A percentile compares a stretch with the other conserved stretches of the same genome.
phyloP scores from a whole-genome alignment of 2,888 invertebrate species.

The Hypercompe scribonia region DNA sequence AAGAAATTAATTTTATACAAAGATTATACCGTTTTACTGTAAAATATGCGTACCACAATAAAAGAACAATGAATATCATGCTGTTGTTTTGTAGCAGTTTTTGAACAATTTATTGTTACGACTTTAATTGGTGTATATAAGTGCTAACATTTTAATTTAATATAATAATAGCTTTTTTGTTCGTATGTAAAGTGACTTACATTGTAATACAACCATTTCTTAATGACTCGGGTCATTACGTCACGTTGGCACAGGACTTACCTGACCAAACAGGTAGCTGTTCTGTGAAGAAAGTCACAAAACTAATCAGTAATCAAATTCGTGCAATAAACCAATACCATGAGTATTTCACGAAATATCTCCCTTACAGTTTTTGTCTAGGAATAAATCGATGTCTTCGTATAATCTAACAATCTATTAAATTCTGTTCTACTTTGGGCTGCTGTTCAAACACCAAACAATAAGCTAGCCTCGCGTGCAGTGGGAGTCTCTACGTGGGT shows the following conservation, averaged over 20 bases:
- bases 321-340: background rate
- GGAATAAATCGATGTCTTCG: background rate
- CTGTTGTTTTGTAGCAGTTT: background rate
- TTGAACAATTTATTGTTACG: background rate
- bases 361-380: background rate
- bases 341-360: background rate
- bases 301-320: background rate
- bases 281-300: too few relatives aligned
- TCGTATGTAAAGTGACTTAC: background rate
- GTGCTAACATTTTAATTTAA: background rate
- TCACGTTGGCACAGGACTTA: background rate
- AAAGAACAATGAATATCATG: background rate
- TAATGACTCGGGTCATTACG: background rate
- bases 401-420: conserved; percentile 2
- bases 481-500: conserved; percentile 69
- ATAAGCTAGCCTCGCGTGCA: conserved; percentile 41
- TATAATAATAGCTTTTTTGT: background rate
- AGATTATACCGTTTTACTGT: background rate
- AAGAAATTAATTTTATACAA: background rate
- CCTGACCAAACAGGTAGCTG: background rate
- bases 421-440: conserved; percentile 40
- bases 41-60: background rate
- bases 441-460: conserved; percentile 36
- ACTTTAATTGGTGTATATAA: background rate
- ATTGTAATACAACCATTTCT: background rate